A percentile compares a stretch with the other conserved stretches of the same genome.
phyloP scores from a whole-genome alignment of 2,888 invertebrate genomes.

The Orthosia gothica region DNA sequence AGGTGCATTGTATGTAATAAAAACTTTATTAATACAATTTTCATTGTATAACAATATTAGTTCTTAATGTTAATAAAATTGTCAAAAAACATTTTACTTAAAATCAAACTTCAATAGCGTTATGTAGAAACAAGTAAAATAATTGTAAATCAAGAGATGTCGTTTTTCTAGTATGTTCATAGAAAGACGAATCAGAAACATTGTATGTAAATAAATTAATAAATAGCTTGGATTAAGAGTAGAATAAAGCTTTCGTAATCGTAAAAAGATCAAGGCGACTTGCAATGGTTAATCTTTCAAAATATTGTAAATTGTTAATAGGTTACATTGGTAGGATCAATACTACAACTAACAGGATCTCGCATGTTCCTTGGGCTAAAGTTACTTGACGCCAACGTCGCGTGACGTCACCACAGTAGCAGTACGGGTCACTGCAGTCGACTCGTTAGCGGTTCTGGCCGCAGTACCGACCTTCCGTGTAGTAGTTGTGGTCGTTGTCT shows the following conservation, averaged over 20 bases:
- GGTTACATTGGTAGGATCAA: constrained; percentile 53
- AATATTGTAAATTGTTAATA: constrained; percentile 44
- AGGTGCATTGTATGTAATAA: constrained; percentile 51
- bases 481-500: constrained; percentile 87
- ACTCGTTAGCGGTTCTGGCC: constrained; percentile 81
- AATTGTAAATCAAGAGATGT: constrained; percentile 59
- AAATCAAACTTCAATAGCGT: constrained; percentile 47
- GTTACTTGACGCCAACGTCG: constrained; percentile 86
- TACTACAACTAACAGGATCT: constrained; percentile 28
- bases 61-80: constrained; percentile 58
- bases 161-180: constrained; percentile 45
- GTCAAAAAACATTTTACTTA: constrained; percentile 57
- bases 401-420: constrained; percentile 78
- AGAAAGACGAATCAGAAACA: constrained; percentile 60
- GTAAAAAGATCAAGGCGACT: constrained; percentile 42
- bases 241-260: constrained; percentile 49
- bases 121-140: constrained; percentile 40
- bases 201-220: constrained; percentile 62
- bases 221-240: constrained; percentile 56
- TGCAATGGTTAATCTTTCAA: constrained; percentile 52
- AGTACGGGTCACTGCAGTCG: constrained; percentile 77
- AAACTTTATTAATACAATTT: constrained; percentile 78
- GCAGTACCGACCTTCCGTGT: constrained; percentile 84
- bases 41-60: constrained; percentile 78
- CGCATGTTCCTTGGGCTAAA: constrained; percentile 20